Conservation (phyloP, 2,797 vertebrate genomes). For the Ceryle rudis region DNA sequence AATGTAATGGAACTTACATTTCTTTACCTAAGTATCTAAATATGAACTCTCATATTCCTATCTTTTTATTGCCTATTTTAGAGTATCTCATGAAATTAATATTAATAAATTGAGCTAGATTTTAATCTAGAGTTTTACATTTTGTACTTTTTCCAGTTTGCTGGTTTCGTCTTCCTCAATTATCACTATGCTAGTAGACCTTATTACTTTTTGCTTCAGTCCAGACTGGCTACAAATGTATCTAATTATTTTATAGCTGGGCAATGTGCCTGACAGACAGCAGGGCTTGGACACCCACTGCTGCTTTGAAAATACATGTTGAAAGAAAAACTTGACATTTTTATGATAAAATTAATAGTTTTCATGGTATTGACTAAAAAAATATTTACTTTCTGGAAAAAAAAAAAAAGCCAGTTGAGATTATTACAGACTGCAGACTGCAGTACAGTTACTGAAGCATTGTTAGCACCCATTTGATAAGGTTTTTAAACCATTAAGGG, state of each 20-base stretch:
- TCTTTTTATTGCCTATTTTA: background rate
- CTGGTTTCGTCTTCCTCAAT: conserved; percentile 45
- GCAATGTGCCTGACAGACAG: conserved; percentile 58
- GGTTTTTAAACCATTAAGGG: background rate
- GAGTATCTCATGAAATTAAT: background rate
- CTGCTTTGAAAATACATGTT: conserved; percentile 50
- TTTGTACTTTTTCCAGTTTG: conserved; percentile 12
- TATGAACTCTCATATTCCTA: background rate
- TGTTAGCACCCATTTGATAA: background rate
- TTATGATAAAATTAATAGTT: conserved; percentile 52
- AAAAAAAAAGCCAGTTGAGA: background rate
- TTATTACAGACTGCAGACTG: background rate
- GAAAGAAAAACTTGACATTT: background rate
- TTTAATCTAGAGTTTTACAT: background rate
- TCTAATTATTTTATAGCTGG: conserved; percentile 70
- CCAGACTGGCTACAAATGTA: conserved; percentile 61
- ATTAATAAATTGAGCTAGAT: background rate
- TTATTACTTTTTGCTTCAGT: conserved; percentile 45
- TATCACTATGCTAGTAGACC: conserved; percentile 1
- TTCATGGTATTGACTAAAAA: conserved; percentile 27
- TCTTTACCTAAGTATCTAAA: conserved; percentile 3
- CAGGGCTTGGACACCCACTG: conserved; percentile 35
- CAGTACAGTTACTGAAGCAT: background rate
- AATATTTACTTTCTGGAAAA: background rate
- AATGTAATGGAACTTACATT: background rate